A percentile compares a stretch with the other conserved stretches of the same genome.
These are phyloP conservation scores for Macquaria ambigua DNA, from an alignment of 2,113 vertebrate genomes.

Conservation along the genomic window DNA sequence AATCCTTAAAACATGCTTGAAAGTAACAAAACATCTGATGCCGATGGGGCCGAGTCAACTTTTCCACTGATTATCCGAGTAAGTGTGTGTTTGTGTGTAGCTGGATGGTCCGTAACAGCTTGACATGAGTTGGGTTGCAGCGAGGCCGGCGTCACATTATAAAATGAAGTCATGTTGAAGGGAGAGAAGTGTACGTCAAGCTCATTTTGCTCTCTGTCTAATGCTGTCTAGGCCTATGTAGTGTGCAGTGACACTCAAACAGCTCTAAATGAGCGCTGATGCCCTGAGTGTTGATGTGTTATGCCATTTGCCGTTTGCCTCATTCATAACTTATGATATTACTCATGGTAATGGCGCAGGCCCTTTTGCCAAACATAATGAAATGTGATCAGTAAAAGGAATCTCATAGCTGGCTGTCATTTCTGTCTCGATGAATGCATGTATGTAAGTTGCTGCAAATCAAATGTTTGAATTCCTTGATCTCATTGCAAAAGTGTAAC, in stretches of 20 bases:
- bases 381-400: slow-evolving; percentile 79
- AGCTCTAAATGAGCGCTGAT: slow-evolving; percentile 75
- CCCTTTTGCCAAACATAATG: slow-evolving; percentile 78
- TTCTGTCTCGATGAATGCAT: slow-evolving; percentile 59
- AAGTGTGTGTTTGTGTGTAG: slow-evolving; percentile 28
- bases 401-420: slow-evolving; percentile 71
- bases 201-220: slow-evolving; percentile 70
- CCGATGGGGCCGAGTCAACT: slow-evolving; percentile 70
- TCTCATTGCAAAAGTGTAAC: slow-evolving; percentile 46
- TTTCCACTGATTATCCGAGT: slow-evolving; percentile 69
- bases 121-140: slow-evolving; percentile 68
- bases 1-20: slow-evolving; percentile 78
- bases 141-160: slow-evolving; percentile 59
- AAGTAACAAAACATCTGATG: slow-evolving; percentile 75
- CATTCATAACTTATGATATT: slow-evolving; percentile 83
- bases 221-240: slow-evolving; percentile 64
- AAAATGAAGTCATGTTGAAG: slow-evolving; percentile 77
- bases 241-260: slow-evolving; percentile 77
- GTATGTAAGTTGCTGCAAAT: slow-evolving; percentile 62
- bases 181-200: slow-evolving; percentile 73
- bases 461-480: slow-evolving; percentile 64
- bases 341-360: slow-evolving; percentile 76
- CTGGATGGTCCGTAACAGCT: slow-evolving; percentile 52
- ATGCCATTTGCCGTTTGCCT: slow-evolving; percentile 80
- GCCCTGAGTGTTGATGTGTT: slow-evolving; percentile 75